Conservation (phyloP, 1,140 invertebrate genomes). For the Gonatopus flavifemur region DNA sequence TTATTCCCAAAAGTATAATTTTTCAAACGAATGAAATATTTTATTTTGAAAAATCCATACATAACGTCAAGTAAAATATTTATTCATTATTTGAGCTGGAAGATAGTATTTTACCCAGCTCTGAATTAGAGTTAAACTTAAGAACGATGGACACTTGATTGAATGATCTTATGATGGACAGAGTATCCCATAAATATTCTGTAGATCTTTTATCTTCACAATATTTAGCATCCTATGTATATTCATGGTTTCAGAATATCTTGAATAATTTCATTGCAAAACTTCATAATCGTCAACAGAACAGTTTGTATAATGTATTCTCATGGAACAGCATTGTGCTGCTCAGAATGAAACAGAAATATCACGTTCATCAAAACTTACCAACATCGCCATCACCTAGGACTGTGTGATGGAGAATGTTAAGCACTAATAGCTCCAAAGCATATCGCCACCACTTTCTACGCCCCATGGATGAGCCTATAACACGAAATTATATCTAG, state of each 20-base stretch:
- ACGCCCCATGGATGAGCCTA: constrained; percentile 50
- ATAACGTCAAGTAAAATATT: no score
- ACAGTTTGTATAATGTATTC: neutral
- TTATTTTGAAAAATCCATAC: no score
- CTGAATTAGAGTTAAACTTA: no score
- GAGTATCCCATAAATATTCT: neutral
- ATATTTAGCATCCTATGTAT: neutral
- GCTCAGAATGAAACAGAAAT: neutral
- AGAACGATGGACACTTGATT: no score
- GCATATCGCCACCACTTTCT: constrained; percentile 47
- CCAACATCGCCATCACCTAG: constrained; percentile 48
- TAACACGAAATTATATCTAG: constrained; percentile 29
- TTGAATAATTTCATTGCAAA: neutral
- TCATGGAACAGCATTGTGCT: neutral
- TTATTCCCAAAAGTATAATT: no score
- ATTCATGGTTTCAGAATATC: neutral
- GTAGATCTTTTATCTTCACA: neutral
- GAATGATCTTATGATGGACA: no score
- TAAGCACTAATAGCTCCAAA: constrained; percentile 44
- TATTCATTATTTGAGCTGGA: no score
- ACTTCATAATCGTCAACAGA: neutral
- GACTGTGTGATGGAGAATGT: constrained; percentile 35
- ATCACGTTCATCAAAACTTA: constrained; percentile 33
- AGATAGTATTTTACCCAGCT: no score
- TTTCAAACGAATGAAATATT: no score